A percentile compares a stretch with the other conserved stretches of the same genome.
These are phyloP conservation scores for Anagrus nilaparvatae DNA, from an alignment of 1,140 invertebrate species.

Conservation along the genomic window DNA sequence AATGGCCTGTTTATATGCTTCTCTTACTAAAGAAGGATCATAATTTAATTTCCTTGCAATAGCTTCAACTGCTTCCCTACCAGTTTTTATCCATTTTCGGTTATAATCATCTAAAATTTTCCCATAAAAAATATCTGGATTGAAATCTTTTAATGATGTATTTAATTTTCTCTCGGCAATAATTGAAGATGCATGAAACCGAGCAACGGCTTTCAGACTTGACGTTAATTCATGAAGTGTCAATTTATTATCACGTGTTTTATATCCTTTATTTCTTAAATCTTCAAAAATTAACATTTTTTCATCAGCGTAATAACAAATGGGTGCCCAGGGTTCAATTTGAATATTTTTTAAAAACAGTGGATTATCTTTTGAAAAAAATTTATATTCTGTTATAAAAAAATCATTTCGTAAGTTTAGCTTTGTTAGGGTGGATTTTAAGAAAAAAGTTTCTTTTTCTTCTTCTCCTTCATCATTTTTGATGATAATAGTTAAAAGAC, in stretches of 20 bases:
- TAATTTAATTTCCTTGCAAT: neutral
- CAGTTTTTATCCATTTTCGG: neutral
- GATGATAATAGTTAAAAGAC: too few relatives aligned
- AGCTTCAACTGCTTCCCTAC: neutral
- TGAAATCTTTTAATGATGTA: neutral
- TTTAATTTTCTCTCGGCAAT: neutral
- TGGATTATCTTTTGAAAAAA: too few relatives aligned
- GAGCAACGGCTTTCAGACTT: neutral
- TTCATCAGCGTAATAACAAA: neutral
- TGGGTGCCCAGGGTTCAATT: slow-evolving; percentile 1
- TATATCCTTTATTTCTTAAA: neutral
- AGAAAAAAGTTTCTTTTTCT: too few relatives aligned
- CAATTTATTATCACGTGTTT: too few relatives aligned
- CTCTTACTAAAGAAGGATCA: neutral
- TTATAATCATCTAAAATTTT: neutral
- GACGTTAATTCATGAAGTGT: too few relatives aligned
- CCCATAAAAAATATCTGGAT: neutral
- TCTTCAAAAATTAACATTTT: slow-evolving; percentile 1
- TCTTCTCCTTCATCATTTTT: too few relatives aligned
- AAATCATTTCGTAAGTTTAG: too few relatives aligned
- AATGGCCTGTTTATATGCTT: neutral
- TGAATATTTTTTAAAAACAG: too few relatives aligned
- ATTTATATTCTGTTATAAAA: too few relatives aligned
- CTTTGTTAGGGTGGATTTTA: too few relatives aligned
- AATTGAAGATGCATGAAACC: slow-evolving; percentile 5